Evolutionary conservation across 2,113 vertebrate genomes (phyloP), one percentile per base, ranked within the genome.

Genomic region (Tamias sibiricus): DNA sequence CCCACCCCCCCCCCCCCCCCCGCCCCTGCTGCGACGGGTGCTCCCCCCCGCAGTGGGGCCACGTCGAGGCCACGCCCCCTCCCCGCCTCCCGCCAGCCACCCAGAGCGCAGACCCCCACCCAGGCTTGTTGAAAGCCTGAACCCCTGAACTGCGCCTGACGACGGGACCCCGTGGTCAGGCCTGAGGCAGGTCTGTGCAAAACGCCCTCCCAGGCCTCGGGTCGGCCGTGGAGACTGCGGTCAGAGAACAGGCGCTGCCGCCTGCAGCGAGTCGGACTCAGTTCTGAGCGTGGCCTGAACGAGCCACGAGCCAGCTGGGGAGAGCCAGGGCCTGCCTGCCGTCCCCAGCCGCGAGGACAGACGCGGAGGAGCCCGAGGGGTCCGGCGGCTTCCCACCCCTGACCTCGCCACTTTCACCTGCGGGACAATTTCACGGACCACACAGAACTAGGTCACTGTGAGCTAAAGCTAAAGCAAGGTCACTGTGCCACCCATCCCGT

Each of bases 341-440:
- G 14, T 6, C 2, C 47, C 59, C 4, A 0, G 42, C 54, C 30
- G 16, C 1, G 0, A 17, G 1, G 5, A 24, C 22, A 22, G 30
- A 14, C 4, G 40, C 40, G 4, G 52, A 59, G 5, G 7, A 4
- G 42, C 44, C 22, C 5, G 32, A 24, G 6, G 0, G 9, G 4
- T 8, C 28, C 0, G 0, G 7, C 2, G 1, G 57, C 16, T 8
- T 19, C 8, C 82, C 49, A 22, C 17, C 0, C 8, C 75, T 10
- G 22, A 62, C 0, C 19, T 30, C 30, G 6, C 0, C 0, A 0
- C 4, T 4, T n/a, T 52, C 32, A 26, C 81, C 44, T 17, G 8
- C 1, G 12, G 6, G 40, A 59, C 13, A 6, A 8, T 3, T 91
- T 49, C 71, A 26, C 9, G 6, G n/a, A n/a, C 35, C 1, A 4